phyloP scores from a whole-genome alignment of 2,888 invertebrate genomes.

The Lordiphosa fenestrarum region DNA sequence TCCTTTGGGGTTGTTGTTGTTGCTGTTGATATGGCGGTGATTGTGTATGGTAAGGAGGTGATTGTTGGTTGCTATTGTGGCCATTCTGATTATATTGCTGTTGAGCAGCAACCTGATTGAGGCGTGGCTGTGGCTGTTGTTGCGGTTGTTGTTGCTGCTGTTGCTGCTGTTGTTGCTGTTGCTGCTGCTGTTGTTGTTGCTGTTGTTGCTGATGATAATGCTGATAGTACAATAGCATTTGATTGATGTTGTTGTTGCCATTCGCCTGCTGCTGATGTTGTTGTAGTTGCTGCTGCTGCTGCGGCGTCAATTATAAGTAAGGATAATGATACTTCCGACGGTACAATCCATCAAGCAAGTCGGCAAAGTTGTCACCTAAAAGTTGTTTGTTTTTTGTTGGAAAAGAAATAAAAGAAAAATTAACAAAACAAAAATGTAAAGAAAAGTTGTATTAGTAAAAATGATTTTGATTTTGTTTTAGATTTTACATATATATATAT shows the following conservation, averaged over 20 bases:
- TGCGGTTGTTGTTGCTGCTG: slow-evolving; percentile 33
- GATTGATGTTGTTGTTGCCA: slow-evolving; percentile 42
- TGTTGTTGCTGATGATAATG: slow-evolving; percentile 55
- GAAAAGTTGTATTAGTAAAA: slow-evolving; percentile 42
- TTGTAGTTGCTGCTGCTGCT: slow-evolving; percentile 71
- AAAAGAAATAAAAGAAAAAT: slow-evolving; percentile 22
- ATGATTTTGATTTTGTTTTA: not conserved
- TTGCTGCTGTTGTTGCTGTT: slow-evolving; percentile 22
- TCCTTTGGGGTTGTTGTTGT: slow-evolving; percentile 9
- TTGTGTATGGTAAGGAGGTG: too few species aligned
- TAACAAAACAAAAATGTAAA: slow-evolving; percentile 27
- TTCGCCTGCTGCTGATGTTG: slow-evolving; percentile 67
- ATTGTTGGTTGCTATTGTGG: slow-evolving; percentile 4
- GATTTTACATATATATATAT: too few species aligned
- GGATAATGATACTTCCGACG: slow-evolving; percentile 81
- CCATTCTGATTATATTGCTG: slow-evolving; percentile 8
- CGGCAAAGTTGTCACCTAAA: slow-evolving; percentile 76
- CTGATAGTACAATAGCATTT: too few species aligned
- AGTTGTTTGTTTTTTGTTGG: slow-evolving; percentile 9
- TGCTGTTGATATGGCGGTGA: slow-evolving; percentile 8
- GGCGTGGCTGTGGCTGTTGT: slow-evolving; percentile 26
- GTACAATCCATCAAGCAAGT: slow-evolving; percentile 80
- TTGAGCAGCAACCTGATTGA: slow-evolving; percentile 10
- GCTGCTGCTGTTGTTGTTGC: slow-evolving; percentile 45
- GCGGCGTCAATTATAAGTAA: slow-evolving; percentile 80